These are phyloP conservation scores for Mnemiopsis leidyi DNA, from an alignment of 37 sponge, comb jelly and placozoan genomes.

Conservation along the genomic window DNA sequence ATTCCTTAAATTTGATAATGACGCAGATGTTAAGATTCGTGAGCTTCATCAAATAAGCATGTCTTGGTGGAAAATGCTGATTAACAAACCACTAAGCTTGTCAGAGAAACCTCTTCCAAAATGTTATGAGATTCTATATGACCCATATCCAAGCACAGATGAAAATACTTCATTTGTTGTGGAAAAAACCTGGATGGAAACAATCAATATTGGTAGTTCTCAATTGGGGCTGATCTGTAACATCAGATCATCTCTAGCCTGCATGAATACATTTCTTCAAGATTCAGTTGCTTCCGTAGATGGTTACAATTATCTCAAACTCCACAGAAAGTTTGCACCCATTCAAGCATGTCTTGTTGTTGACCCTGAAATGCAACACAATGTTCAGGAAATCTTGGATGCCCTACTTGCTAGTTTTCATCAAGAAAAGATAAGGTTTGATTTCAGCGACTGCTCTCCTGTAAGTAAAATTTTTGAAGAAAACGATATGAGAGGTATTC, in stretches of 20 bases:
- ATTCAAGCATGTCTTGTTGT: constrained; percentile 32
- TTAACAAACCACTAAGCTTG: not conserved
- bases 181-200: not conserved
- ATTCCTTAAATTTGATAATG: not conserved
- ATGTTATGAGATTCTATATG: constrained; percentile 10
- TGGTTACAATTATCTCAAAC: not conserved
- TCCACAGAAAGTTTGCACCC: not conserved
- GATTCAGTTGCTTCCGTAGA: constrained; percentile 27
- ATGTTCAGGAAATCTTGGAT: not conserved
- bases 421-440: not conserved
- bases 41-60: constrained; percentile 40
- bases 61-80: constrained; percentile 7
- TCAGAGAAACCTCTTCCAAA: not conserved
- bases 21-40: not conserved
- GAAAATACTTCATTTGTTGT: not conserved
- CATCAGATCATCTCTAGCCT: not conserved
- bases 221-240: not conserved
- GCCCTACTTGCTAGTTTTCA: not conserved
- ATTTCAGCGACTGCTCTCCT: not conserved
- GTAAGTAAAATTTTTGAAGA: not conserved
- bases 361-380: not conserved
- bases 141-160: not conserved
- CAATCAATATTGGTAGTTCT: not conserved
- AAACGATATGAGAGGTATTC: not conserved
- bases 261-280: not conserved